phyloP scores from a whole-genome alignment of 1,140 invertebrate species.

The Drosophila sucinea region DNA sequence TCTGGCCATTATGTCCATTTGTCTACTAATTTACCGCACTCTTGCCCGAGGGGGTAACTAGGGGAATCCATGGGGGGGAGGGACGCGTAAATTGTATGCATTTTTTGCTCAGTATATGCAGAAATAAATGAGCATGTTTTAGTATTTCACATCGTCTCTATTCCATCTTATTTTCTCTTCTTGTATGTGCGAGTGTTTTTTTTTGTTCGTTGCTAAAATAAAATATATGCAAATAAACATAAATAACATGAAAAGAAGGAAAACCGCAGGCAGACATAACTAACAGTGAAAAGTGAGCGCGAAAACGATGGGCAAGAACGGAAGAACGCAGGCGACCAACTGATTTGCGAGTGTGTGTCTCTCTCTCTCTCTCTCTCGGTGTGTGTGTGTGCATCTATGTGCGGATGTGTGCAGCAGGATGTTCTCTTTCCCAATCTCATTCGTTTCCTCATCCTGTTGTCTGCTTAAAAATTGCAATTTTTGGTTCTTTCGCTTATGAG shows the following conservation, averaged over 20 bases:
- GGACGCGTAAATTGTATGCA: slow-evolving; percentile 45
- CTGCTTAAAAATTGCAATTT: slow-evolving; percentile 44
- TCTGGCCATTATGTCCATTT: slow-evolving; percentile 44
- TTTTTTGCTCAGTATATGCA: slow-evolving; percentile 52
- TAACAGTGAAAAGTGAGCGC: slow-evolving; percentile 73
- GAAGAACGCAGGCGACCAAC: slow-evolving; percentile 34
- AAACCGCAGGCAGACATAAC: slow-evolving; percentile 75
- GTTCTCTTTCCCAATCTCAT: slow-evolving; percentile 27
- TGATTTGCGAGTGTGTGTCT: slow-evolving; percentile 39
- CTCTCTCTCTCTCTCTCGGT: not conserved
- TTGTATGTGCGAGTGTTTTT: not conserved
- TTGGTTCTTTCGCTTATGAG: slow-evolving; percentile 38
- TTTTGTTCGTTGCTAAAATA: slow-evolving; percentile 33
- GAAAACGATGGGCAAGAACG: slow-evolving; percentile 36
- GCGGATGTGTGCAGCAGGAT: slow-evolving; percentile 11
- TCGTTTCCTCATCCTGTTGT: slow-evolving; percentile 28
- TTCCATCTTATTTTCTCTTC: slow-evolving; percentile 21
- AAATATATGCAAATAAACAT: slow-evolving; percentile 66
- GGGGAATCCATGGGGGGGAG: not conserved
- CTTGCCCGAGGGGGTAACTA: not conserved
- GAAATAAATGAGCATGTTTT: slow-evolving; percentile 58
- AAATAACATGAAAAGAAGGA: slow-evolving; percentile 71
- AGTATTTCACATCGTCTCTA: slow-evolving; percentile 28
- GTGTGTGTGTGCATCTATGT: slow-evolving; percentile 2
- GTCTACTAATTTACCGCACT: slow-evolving; percentile 55